A percentile compares a stretch with the other conserved stretches of the same genome.
These are phyloP conservation scores for Mesochorus sp. DNA, from an alignment of 2,888 invertebrate genomes.

Conservation along the genomic window DNA sequence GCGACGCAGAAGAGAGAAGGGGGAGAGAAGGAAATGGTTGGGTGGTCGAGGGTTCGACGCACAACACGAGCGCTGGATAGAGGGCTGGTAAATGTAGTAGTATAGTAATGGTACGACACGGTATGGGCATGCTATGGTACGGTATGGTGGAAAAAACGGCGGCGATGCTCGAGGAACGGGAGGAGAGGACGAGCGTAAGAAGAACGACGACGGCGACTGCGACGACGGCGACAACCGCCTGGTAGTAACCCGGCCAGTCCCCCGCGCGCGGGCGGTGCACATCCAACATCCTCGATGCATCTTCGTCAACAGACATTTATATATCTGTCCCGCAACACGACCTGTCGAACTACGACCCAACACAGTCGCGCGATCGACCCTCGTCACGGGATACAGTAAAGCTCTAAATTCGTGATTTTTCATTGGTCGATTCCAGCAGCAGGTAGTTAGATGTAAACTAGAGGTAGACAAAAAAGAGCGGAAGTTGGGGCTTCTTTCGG, in stretches of 20 bases:
- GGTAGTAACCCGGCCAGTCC: constrained; percentile 80
- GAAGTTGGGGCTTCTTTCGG: no score
- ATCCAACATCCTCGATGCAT: constrained; percentile 22
- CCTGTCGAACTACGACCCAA: constrained; percentile 54
- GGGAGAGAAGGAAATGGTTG: constrained; percentile 20
- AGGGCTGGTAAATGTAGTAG: constrained; percentile 73
- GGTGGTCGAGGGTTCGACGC: neutral
- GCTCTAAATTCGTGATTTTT: no score
- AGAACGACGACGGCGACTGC: constrained; percentile 69
- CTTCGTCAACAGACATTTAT: neutral
- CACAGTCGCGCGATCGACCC: constrained; percentile 48
- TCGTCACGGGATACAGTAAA: no score
- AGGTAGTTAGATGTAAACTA: no score
- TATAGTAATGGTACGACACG: no score
- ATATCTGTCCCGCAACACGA: neutral
- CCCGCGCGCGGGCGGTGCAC: constrained; percentile 80
- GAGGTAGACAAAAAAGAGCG: no score
- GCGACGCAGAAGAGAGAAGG: constrained; percentile 44
- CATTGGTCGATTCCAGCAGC: no score
- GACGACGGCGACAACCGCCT: constrained; percentile 74
- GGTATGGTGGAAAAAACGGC: constrained; percentile 57
- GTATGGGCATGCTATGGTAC: neutral
- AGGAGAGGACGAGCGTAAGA: constrained; percentile 74
- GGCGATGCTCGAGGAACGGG: constrained; percentile 78
- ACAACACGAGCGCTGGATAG: constrained; percentile 57